phyloP scores from a whole-genome alignment of 23 tunicate genomes.

The Botrylloides violaceus region DNA sequence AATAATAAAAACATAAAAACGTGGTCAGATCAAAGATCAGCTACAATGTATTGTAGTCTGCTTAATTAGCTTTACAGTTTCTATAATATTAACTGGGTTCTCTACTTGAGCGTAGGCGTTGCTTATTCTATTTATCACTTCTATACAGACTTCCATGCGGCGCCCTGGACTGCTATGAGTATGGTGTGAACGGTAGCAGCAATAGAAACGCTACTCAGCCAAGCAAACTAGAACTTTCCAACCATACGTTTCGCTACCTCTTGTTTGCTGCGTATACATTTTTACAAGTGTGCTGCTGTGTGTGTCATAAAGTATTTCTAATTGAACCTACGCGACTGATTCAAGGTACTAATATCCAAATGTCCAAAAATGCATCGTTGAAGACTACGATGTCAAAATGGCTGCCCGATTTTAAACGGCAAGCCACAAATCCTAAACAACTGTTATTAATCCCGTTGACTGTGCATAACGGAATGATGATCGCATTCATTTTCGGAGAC shows the following conservation, averaged over 20 bases:
- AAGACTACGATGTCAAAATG: not conserved
- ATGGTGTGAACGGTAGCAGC: not conserved
- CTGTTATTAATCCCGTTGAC: constrained; percentile 22
- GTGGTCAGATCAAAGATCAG: too few species aligned
- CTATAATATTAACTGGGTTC: too few species aligned
- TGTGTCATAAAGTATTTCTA: not conserved
- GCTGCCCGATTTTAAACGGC: not conserved
- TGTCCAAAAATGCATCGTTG: not conserved
- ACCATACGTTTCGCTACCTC: not conserved
- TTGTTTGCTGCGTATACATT: constrained; percentile 5
- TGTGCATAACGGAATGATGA: constrained; percentile 19
- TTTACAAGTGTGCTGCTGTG: not conserved
- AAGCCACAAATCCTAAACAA: not conserved
- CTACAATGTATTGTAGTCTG: too few species aligned
- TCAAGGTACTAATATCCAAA: not conserved
- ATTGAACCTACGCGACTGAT: not conserved
- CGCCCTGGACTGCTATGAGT: constrained; percentile 15
- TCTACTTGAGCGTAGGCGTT: too few species aligned
- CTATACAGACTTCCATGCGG: too few species aligned
- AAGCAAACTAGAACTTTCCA: not conserved
- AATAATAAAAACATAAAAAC: too few species aligned
- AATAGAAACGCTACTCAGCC: not conserved
- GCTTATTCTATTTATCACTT: too few species aligned
- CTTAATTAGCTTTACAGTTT: too few species aligned
- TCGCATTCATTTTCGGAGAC: constrained; percentile 36